Evolutionary conservation across 2,797 vertebrate species (phyloP).

Genomic region (Sus cebifrons): DNA sequence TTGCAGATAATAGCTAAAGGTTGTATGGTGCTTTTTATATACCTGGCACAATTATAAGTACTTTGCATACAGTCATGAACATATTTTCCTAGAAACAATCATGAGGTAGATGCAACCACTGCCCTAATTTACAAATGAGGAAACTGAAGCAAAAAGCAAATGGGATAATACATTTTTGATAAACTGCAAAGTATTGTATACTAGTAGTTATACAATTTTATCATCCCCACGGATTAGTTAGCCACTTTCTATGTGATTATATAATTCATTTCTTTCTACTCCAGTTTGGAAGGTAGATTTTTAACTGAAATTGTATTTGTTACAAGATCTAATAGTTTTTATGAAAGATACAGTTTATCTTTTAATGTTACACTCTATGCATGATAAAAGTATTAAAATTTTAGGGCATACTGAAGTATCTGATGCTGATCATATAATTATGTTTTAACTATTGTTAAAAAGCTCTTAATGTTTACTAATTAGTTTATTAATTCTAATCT

Average conservation of each 20-base stretch:
- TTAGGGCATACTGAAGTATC: conserved; percentile 25
- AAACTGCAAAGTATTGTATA: not conserved
- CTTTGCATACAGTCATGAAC: not conserved
- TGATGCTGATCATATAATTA: not conserved
- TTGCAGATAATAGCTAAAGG: not conserved
- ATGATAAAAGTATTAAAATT: conserved; percentile 29
- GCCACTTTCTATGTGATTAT: not conserved
- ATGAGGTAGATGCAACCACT: not conserved
- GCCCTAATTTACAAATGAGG: conserved; percentile 14
- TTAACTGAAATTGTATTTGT: conserved; percentile 47
- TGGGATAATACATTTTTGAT: not conserved
- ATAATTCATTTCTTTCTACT: not conserved
- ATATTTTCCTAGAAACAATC: not conserved
- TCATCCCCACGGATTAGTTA: not conserved
- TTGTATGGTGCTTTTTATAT: not conserved
- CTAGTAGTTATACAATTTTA: not conserved
- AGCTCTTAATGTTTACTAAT: not conserved
- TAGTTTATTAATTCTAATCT: conserved; percentile 19
- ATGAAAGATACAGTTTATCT: not conserved
- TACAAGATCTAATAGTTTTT: not conserved
- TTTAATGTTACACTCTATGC: not conserved
- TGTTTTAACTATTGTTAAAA: conserved; percentile 14
- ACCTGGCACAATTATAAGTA: not conserved
- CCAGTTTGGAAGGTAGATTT: conserved; percentile 1
- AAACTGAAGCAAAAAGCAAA: conserved; percentile 9